Conservation (phyloP, 2,797 vertebrate species). For the Cichlasoma orientale region DNA sequence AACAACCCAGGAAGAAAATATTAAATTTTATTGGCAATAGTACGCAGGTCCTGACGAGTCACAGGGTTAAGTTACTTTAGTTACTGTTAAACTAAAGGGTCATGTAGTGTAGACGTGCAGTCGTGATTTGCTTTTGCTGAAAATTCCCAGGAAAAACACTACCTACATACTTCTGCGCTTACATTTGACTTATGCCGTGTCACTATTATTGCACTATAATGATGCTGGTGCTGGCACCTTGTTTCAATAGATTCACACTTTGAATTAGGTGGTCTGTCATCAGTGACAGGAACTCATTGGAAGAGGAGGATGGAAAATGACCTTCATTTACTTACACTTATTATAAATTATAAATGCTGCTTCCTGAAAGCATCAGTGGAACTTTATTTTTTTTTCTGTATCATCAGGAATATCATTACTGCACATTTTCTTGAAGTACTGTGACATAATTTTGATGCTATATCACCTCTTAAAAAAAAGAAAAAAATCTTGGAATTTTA, state of each 20-base stretch:
- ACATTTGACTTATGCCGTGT: background rate
- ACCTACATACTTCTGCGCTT: accelerated
- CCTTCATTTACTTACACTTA: background rate
- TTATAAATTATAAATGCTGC: background rate
- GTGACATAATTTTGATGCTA: too few species aligned
- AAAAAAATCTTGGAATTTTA: too few species aligned
- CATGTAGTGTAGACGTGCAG: too few species aligned
- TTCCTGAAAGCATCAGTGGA: background rate
- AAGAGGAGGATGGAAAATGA: background rate
- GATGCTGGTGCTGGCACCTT: background rate
- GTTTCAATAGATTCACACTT: background rate
- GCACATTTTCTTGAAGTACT: background rate
- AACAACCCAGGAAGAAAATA: too few species aligned
- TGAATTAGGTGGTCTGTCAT: background rate
- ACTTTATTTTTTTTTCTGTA: background rate
- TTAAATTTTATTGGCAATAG: too few species aligned
- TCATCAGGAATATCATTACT: background rate
- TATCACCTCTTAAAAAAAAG: too few species aligned
- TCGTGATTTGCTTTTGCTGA: background rate
- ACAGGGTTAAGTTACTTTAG: too few species aligned
- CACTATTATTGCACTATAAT: background rate
- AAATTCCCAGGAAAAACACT: background rate
- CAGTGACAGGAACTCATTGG: background rate
- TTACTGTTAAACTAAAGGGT: too few species aligned
- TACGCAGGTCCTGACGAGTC: too few species aligned